Base-by-base conservation (phyloP, 1,140 invertebrate species). In the Diorhabda elongata region DNA sequence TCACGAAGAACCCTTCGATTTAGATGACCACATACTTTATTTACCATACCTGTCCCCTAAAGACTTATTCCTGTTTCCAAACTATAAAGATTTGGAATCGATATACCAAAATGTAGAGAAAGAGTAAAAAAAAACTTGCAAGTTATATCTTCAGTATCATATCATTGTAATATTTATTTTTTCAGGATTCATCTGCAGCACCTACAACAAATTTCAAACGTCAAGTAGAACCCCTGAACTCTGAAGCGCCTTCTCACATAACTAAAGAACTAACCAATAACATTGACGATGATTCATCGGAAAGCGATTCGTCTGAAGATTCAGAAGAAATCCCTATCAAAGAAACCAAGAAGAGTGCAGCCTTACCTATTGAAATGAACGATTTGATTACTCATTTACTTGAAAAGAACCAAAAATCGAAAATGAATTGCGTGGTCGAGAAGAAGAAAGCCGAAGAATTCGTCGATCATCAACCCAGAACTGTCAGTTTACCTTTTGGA, bases 401-500 rank as follows among this genome's bases (percentile, higher is more conserved):
- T 76, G 88, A 91, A 67, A 90, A 90, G 77, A 92, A 91, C 79
- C 89, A 91, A 78, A 82, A 82, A 75, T 88, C 88, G 5, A 88
- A 90, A 80, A 93, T 95, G 87, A 95, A 94, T 78, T 95, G 93
- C 77, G 88, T 95, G 2, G 91, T 95, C 42, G 93, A 95, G 78
- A 90, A 91, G 75, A 89, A 91, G 73, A 87, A 88, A 73, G 90
- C 92, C 56, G 92, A 93, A 84, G 88, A 93, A 83, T 82, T 92
- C 68, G 86, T 92, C 79, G 91, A 93, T 79, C 83, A 91, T 81
- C 88, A 91, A 83, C 83, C 88, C 0, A 88, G 88, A 78, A 88
- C 84, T 8, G 80, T 89, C 11, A 77, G 83, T 6, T 80, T 90
- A 66, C 89, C 89, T 4, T 89, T 90, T 74, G 89, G 90, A 69